phyloP scores from a whole-genome alignment of 2,113 vertebrate species.

The Perccottus glenii region DNA sequence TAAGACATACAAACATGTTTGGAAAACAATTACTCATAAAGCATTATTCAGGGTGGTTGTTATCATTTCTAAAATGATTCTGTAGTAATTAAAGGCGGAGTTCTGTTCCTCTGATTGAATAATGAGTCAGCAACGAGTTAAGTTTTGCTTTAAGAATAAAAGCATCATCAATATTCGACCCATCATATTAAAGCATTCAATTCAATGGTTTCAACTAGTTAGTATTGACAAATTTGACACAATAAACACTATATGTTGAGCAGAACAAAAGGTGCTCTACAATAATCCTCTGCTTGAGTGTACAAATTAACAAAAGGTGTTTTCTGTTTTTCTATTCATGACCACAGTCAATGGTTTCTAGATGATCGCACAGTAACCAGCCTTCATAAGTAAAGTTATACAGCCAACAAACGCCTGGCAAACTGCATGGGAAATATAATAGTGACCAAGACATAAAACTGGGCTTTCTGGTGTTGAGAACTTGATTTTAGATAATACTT shows the following conservation, averaged over 20 bases:
- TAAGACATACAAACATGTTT: constrained; percentile 28
- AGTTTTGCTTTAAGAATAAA: constrained; percentile 46
- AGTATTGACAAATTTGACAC: constrained; percentile 50
- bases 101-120: constrained; percentile 3
- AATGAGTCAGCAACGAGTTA: constrained; percentile 15
- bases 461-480: constrained; percentile 37
- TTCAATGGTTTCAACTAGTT: constrained; percentile 51
- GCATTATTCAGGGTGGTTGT: constrained; percentile 13
- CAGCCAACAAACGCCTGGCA: constrained; percentile 11
- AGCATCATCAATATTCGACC: constrained; percentile 49
- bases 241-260: constrained; percentile 33
- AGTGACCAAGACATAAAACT: not conserved
- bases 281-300: constrained; percentile 10
- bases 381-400: constrained; percentile 18
- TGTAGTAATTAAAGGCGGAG: constrained; percentile 19
- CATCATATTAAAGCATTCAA: constrained; percentile 47
- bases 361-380: constrained; percentile 35
- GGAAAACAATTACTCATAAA: constrained; percentile 31
- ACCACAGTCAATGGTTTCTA: constrained; percentile 22
- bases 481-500: constrained; percentile 37
- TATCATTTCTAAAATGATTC: constrained; percentile 22
- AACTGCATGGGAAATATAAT: not conserved
- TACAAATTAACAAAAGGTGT: constrained; percentile 31
- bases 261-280: constrained; percentile 20
- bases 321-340: constrained; percentile 8